phyloP scores from a whole-genome alignment of 2,113 vertebrate genomes.

The Stigmatopora argus region DNA sequence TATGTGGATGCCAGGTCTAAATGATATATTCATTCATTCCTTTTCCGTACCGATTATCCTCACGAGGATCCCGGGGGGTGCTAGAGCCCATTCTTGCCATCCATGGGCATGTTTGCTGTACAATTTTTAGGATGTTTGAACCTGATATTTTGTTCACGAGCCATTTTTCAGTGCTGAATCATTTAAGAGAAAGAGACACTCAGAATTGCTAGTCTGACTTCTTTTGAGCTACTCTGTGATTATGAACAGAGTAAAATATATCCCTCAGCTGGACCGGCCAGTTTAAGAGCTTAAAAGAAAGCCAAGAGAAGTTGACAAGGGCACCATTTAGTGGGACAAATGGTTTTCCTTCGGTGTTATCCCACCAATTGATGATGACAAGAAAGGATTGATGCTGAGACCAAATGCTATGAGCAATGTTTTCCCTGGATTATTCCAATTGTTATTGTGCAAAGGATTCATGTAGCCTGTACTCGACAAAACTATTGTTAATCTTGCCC shows the following conservation, averaged over 20 bases:
- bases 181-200: slow-evolving; percentile 30
- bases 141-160: slow-evolving; percentile 1
- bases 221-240: slow-evolving; percentile 41
- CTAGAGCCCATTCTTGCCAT: too few species aligned
- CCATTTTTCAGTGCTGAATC: slow-evolving; percentile 20
- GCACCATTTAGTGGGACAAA: slow-evolving; percentile 62
- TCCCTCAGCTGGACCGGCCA: slow-evolving; percentile 50
- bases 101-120: too few species aligned
- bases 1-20: too few species aligned
- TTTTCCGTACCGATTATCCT: too few species aligned
- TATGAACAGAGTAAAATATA: slow-evolving; percentile 54
- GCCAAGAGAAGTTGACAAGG: slow-evolving; percentile 47
- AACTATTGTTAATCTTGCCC: slow-evolving; percentile 35
- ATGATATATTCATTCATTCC: too few species aligned
- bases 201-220: slow-evolving; percentile 12
- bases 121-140: background rate
- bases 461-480: slow-evolving; percentile 9
- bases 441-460: slow-evolving; percentile 34
- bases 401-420: slow-evolving; percentile 27
- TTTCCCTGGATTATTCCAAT: slow-evolving; percentile 39
- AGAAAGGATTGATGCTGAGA: slow-evolving; percentile 41
- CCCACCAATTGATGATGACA: slow-evolving; percentile 59
- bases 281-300: slow-evolving; percentile 55
- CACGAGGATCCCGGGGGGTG: too few species aligned
- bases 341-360: slow-evolving; percentile 59